Evolutionary conservation across 2,888 invertebrate genomes (phyloP), one percentile per base, ranked within the genome.

Genomic region (Brachyopa scutellaris): DNA sequence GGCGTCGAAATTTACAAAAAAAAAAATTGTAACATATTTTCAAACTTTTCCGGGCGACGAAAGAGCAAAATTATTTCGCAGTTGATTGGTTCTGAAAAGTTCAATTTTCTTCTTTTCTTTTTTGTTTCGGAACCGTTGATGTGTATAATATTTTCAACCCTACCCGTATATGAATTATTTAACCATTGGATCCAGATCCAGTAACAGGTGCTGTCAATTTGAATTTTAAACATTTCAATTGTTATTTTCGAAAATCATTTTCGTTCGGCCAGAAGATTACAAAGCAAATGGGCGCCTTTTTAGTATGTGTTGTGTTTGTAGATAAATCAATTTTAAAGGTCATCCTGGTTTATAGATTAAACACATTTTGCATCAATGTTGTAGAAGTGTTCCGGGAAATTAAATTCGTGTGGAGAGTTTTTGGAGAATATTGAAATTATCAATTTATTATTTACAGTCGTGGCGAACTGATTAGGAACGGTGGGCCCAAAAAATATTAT

Each of bases 201-300:
- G 36, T 33, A 49, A 13, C 62, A 62, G 49, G 62, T 62, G 62
- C 62, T 62, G 62, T 62, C 62, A 62, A 49, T 36, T 23, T 47
- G 62, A n/a, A 36, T 47, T 62, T 17, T 33, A 47, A 49, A 62
- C 47, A 49, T 49, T 62, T 62, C 49, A 49, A 62, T 62, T 13
- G 23, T 47, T 47, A 36, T 47, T 21, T 11, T 33, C 5, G 23
- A n/a, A 26, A 49, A 49, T 23, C n/a, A 49, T 6, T 53, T 53
- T 19, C 1, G 23, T 23, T 23, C 21, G 47, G 9, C 26, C 11
- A 13, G 26, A 47, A 23, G 47, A 47, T 23, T 8, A 47, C 26
- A 26, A 23, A 9, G 5, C 17, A 9, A 51, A 17, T 51, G 15
- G 51, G 17, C 31, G 31, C 51, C 51, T n/a, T n/a, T n/a, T n/a